A percentile compares a stretch with the other conserved stretches of the same genome.
phyloP scores from a whole-genome alignment of 35 echinoderm and acorn worm genomes.

The Patiria miniata region DNA sequence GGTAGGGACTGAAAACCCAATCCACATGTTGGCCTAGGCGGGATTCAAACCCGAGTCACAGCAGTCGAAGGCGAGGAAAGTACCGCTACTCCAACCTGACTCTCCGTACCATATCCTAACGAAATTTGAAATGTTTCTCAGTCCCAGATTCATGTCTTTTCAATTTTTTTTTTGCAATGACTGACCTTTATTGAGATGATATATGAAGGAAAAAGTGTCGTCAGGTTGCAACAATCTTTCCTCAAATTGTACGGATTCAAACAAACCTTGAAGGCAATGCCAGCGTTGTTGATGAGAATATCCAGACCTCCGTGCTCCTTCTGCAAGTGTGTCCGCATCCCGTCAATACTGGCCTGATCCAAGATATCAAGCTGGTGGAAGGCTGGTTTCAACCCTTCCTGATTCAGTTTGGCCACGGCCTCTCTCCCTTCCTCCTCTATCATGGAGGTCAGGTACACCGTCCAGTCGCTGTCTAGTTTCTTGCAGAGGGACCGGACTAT shows the following conservation, averaged over 20 bases:
- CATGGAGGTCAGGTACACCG: constrained; percentile 73
- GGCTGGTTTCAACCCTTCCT: constrained; percentile 52
- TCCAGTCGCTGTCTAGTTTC: constrained; percentile 36
- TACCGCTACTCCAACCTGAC: too few relatives aligned
- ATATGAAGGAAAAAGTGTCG: too few relatives aligned
- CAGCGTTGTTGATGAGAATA: constrained; percentile 79
- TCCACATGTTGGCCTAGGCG: too few relatives aligned
- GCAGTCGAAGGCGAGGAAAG: too few relatives aligned
- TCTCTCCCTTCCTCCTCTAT: constrained; percentile 58
- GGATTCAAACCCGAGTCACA: too few relatives aligned
- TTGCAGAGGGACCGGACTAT: constrained; percentile 73
- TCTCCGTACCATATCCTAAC: background rate
- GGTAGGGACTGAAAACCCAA: too few relatives aligned
- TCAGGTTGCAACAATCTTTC: too few relatives aligned
- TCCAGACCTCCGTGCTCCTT: constrained; percentile 67
- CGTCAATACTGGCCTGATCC: constrained; percentile 36
- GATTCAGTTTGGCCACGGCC: constrained; percentile 55
- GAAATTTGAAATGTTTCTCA: too few relatives aligned
- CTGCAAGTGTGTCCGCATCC: constrained; percentile 35
- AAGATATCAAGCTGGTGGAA: constrained; percentile 72
- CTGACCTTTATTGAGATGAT: too few relatives aligned
- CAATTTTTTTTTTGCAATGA: too few relatives aligned
- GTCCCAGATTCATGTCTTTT: too few relatives aligned
- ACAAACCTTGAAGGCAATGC: constrained; percentile 58
- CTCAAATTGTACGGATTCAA: background rate